Conservation (phyloP, 2,888 invertebrate genomes). For the Mesochorus sp. region DNA sequence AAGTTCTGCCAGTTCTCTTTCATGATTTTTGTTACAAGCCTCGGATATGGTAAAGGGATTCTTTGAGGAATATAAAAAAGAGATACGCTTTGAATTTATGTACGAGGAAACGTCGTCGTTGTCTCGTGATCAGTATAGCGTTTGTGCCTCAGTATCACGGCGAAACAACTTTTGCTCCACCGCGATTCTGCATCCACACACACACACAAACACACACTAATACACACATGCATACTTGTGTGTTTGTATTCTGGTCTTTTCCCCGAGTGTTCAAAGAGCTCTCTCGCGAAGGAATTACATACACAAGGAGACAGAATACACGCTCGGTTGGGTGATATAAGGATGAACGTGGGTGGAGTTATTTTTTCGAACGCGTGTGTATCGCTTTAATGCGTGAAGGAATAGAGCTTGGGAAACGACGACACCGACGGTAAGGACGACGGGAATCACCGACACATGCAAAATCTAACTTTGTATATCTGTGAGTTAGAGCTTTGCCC, state of each 20-base stretch:
- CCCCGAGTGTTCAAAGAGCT: not conserved
- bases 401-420: slow-evolving; percentile 61
- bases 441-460: slow-evolving; percentile 35
- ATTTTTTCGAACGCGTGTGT: slow-evolving; percentile 48
- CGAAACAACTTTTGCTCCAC: slow-evolving; percentile 69
- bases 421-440: slow-evolving; percentile 37
- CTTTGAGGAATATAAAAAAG: slow-evolving; percentile 43
- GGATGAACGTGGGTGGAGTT: slow-evolving; percentile 74
- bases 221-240: not conserved
- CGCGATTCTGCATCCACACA: slow-evolving; percentile 43
- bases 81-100: slow-evolving; percentile 74
- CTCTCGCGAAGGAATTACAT: slow-evolving; percentile 28
- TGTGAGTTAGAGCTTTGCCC: slow-evolving; percentile 49
- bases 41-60: slow-evolving; percentile 29
- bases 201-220: not conserved
- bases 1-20: slow-evolving; percentile 17
- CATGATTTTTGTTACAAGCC: not conserved
- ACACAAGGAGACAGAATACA: slow-evolving; percentile 52
- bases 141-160: slow-evolving; percentile 55
- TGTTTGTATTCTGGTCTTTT: slow-evolving; percentile 12
- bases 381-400: slow-evolving; percentile 62
- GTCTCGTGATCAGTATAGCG: slow-evolving; percentile 57
- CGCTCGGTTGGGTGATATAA: slow-evolving; percentile 75
- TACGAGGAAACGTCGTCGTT: slow-evolving; percentile 72
- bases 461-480: slow-evolving; percentile 20